A percentile compares a stretch with the other conserved stretches of the same genome.
Conservation (phyloP, 2,888 invertebrate species). For the Hemicrepidius hirtus region DNA sequence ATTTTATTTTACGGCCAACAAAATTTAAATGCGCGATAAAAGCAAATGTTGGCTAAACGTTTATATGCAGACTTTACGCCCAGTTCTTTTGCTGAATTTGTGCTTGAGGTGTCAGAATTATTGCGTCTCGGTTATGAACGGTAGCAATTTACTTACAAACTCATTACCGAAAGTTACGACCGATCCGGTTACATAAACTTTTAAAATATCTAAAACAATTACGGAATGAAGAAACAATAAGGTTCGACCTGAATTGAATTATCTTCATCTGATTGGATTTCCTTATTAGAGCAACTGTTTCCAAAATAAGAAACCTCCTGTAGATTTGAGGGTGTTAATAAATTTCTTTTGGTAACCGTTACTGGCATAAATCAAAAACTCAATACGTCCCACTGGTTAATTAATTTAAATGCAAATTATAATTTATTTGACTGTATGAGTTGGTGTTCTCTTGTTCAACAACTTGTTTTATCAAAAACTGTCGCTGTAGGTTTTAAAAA, state of each 20-base stretch:
- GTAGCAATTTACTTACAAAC: conserved; percentile 12
- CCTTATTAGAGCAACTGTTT: not conserved
- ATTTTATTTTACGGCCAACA: conserved; percentile 50
- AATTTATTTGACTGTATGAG: not conserved
- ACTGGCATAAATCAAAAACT: conserved; percentile 14
- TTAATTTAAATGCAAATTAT: conserved; percentile 25
- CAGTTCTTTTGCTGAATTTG: conserved; percentile 34
- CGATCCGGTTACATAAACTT: not conserved
- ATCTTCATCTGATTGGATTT: conserved; percentile 9
- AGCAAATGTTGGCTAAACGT: conserved; percentile 46
- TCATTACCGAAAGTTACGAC: conserved; percentile 10
- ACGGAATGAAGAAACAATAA: not conserved
- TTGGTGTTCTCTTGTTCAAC: conserved; percentile 6
- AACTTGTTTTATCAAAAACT: conserved; percentile 7
- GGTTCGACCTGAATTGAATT: not conserved
- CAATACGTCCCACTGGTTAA: conserved; percentile 26
- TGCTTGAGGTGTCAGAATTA: conserved; percentile 35
- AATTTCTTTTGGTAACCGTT: conserved; percentile 19
- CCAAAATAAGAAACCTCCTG: conserved; percentile 20
- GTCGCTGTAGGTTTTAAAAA: conserved; percentile 2
- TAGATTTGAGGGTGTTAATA: conserved; percentile 20
- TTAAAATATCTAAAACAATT: too few relatives aligned
- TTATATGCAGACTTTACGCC: conserved; percentile 37
- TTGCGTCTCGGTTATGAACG: conserved; percentile 22
- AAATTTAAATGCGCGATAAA: conserved; percentile 51